Evolutionary conservation across 92 coral and sea anemone genomes (phyloP).

Genomic region (Paragorgia papillata): DNA sequence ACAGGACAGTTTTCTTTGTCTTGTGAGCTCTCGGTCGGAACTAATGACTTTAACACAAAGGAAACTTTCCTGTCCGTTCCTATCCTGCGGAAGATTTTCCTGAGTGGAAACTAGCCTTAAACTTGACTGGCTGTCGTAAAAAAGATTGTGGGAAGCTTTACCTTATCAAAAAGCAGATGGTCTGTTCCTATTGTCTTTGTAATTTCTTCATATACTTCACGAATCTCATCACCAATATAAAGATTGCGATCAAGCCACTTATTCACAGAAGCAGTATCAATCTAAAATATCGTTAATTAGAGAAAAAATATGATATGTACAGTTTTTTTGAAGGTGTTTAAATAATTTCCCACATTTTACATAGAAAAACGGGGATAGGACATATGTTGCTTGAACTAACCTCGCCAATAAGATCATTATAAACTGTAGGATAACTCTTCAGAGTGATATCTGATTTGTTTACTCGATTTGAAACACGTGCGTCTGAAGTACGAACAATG

Average conservation of each 20-base stretch:
- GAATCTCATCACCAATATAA: slow-evolving; percentile 95
- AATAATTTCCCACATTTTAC: too few species aligned
- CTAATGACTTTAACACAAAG: too few species aligned
- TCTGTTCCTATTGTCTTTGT: slow-evolving; percentile 81
- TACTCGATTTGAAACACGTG: slow-evolving; percentile 92
- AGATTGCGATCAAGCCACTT: slow-evolving; percentile 95
- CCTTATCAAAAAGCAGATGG: slow-evolving; percentile 88
- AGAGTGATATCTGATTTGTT: slow-evolving; percentile 87
- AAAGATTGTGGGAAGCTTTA: slow-evolving; percentile 1
- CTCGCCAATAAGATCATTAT: slow-evolving; percentile 95
- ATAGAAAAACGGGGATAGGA: not conserved
- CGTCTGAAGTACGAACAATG: slow-evolving; percentile 96
- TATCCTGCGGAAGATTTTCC: too few species aligned
- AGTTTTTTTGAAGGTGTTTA: too few species aligned
- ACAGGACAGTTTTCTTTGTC: too few species aligned
- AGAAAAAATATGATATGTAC: too few species aligned
- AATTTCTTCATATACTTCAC: slow-evolving; percentile 94
- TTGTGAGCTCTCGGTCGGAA: too few species aligned
- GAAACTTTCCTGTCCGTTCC: too few species aligned
- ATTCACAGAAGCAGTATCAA: slow-evolving; percentile 84
- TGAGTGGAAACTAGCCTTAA: too few species aligned
- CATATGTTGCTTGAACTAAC: slow-evolving; percentile 48
- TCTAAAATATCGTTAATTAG: too few species aligned
- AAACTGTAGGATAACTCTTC: slow-evolving; percentile 83
- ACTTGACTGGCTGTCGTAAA: not conserved